Conservation (phyloP, 2,888 invertebrate species). For the Papilio demoleus region DNA sequence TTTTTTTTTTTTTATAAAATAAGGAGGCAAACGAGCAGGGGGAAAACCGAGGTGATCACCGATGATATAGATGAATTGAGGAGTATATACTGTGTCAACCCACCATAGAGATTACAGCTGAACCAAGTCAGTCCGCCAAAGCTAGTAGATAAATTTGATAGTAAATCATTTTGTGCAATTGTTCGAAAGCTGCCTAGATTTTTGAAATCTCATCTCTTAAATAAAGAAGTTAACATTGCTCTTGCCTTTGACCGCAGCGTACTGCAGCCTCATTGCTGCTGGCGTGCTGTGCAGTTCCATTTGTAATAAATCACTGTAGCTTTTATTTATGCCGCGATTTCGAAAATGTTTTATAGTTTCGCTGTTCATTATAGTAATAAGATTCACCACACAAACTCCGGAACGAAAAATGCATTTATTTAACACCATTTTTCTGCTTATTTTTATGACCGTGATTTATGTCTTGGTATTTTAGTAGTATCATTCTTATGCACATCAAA, state of each 20-base stretch:
- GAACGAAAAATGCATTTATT: slow-evolving; percentile 6
- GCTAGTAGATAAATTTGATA: no score
- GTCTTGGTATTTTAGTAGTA: neutral
- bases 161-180: no score
- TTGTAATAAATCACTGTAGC: slow-evolving; percentile 36
- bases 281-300: slow-evolving; percentile 32
- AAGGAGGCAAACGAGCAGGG: no score
- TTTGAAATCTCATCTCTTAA: slow-evolving; percentile 29
- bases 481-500: neutral
- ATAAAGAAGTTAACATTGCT: slow-evolving; percentile 18
- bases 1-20: no score
- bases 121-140: no score
- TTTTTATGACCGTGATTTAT: slow-evolving; percentile 8
- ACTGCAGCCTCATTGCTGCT: slow-evolving; percentile 15
- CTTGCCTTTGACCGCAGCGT: slow-evolving; percentile 24
- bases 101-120: no score
- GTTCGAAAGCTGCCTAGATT: no score
- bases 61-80: no score
- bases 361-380: slow-evolving; percentile 25
- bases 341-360: slow-evolving; percentile 29
- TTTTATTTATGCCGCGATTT: slow-evolving; percentile 37
- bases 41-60: no score
- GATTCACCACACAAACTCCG: neutral
- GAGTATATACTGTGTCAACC: no score
- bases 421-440: neutral